Evolutionary conservation across 2,797 vertebrate species (phyloP).

Genomic region (Helicolenus hilgendorfi): DNA sequence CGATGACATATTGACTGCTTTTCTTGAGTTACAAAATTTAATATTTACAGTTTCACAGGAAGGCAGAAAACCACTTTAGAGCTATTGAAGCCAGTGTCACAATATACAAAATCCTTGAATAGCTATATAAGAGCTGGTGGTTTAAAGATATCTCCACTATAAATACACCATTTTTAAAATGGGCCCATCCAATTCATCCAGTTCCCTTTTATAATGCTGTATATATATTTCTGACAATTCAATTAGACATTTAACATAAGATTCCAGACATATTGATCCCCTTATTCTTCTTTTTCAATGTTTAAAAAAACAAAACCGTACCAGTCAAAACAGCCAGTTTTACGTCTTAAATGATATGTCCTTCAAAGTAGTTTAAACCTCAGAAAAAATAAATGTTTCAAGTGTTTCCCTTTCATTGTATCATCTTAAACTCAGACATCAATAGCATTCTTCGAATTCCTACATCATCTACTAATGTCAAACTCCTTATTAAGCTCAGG

Average conservation of each 20-base stretch:
- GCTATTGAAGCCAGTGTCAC: not conserved
- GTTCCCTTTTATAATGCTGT: not conserved
- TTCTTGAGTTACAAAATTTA: not conserved
- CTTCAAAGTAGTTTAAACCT: not conserved
- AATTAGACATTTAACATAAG: not conserved
- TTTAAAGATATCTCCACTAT: not conserved
- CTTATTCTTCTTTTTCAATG: not conserved
- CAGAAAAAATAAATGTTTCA: not conserved
- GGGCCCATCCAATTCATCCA: not conserved
- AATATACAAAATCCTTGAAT: not conserved
- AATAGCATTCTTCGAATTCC: constrained; percentile 32
- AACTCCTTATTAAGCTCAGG: constrained; percentile 48
- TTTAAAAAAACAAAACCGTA: not conserved
- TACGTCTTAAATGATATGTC: not conserved
- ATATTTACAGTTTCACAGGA: not conserved
- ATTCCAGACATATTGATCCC: not conserved
- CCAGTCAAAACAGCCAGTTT: not conserved
- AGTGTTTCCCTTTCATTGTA: constrained; percentile 18
- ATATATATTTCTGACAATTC: not conserved
- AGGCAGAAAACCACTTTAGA: not conserved
- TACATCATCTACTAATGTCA: constrained; percentile 53
- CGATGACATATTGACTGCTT: not conserved
- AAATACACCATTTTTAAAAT: not conserved
- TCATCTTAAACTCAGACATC: constrained; percentile 34
- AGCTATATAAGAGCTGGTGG: not conserved